phyloP scores from a whole-genome alignment of 2,113 vertebrate genomes.

The Fulica atra region DNA sequence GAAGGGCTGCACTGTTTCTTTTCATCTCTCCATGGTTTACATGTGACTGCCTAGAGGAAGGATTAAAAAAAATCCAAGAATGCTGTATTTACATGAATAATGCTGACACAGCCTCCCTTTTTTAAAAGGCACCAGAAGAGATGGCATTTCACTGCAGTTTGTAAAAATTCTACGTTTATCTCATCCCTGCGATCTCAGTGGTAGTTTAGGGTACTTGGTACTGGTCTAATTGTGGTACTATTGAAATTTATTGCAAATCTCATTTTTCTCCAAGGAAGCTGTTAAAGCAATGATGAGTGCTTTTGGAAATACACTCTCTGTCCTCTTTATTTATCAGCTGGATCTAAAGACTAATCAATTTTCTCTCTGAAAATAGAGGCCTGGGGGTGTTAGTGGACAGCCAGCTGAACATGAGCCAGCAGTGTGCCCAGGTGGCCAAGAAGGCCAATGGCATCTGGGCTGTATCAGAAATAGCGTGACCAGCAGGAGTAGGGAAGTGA shows the following conservation, averaged over 20 bases:
- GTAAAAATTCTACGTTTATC: background rate
- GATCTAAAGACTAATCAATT: background rate
- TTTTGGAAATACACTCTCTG: background rate
- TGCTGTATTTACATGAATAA: background rate
- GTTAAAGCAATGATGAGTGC: background rate
- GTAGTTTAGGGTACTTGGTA: background rate
- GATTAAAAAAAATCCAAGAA: background rate
- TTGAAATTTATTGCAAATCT: background rate
- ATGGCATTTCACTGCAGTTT: background rate
- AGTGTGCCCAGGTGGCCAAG: too few relatives aligned
- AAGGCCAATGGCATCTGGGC: too few relatives aligned
- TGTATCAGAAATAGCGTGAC: too few relatives aligned
- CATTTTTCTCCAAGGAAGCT: constrained; percentile 2
- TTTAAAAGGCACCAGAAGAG: background rate
- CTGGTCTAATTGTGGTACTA: background rate
- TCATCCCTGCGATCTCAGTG: background rate
- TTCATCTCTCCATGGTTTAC: background rate
- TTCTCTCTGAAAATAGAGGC: background rate
- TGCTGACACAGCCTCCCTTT: background rate
- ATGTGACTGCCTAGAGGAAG: accelerated
- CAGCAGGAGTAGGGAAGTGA: too few relatives aligned
- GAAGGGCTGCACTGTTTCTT: background rate
- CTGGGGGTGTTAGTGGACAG: too few relatives aligned
- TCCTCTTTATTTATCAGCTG: background rate
- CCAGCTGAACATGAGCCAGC: too few relatives aligned